Conservation (phyloP, 2,113 vertebrate genomes). For the Lampris incognitus region DNA sequence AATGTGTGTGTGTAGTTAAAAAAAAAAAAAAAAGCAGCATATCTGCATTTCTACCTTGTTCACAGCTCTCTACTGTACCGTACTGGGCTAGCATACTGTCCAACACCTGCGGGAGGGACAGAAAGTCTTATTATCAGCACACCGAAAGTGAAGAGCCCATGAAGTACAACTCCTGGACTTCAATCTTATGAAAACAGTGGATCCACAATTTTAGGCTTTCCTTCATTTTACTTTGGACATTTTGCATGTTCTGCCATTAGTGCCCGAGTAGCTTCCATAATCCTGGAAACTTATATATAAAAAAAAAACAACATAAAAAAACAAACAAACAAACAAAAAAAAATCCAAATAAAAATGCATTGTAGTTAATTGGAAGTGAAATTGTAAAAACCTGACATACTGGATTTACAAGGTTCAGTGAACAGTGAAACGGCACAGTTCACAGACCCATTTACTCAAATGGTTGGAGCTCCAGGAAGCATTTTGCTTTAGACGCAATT, state of each 20-base stretch:
- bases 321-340: too few relatives aligned
- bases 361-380: background rate
- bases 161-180: conserved; percentile 38
- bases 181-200: conserved; percentile 40
- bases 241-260: too few relatives aligned
- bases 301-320: too few relatives aligned
- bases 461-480: too few relatives aligned
- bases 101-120: conserved; percentile 61
- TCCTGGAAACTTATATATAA: too few relatives aligned
- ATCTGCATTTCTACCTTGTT: conserved; percentile 68
- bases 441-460: too few relatives aligned
- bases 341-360: background rate
- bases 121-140: conserved; percentile 30
- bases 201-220: conserved; percentile 28
- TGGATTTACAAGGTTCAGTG: too few relatives aligned
- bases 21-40: background rate
- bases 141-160: conserved; percentile 34
- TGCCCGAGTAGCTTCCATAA: too few relatives aligned
- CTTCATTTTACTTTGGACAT: background rate
- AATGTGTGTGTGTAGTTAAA: background rate
- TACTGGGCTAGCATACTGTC: conserved; percentile 77
- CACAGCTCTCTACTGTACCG: conserved; percentile 78
- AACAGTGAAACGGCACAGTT: too few relatives aligned
- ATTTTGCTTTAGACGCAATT: too few relatives aligned
- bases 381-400: background rate